phyloP scores from a whole-genome alignment of 1,140 invertebrate genomes.

The Goniozus legneri region DNA sequence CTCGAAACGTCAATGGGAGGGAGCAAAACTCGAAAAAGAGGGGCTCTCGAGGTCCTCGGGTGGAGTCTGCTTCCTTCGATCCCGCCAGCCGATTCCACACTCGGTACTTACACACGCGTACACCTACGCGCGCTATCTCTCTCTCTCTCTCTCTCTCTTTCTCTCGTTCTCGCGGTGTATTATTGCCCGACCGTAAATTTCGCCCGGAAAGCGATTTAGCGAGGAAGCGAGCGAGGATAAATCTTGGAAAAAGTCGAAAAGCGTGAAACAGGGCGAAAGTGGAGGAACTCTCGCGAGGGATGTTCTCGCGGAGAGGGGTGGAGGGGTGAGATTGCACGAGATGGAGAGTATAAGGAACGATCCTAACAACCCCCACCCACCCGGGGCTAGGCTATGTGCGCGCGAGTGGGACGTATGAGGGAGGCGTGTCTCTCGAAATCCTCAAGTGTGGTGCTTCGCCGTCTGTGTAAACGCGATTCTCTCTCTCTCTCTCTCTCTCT shows the following conservation, averaged over 20 bases:
- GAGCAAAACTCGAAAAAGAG: no score
- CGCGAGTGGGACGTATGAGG: neutral
- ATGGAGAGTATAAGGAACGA: no score
- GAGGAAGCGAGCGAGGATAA: constrained; percentile 51
- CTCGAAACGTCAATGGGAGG: no score
- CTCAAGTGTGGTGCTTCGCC: no score
- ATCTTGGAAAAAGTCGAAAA: constrained; percentile 55
- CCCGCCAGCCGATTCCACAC: no score
- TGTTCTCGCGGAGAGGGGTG: neutral
- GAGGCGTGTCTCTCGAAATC: no score
- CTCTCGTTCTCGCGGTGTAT: constrained; percentile 16
- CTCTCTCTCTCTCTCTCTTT: no score
- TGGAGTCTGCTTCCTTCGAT: neutral
- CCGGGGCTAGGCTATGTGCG: no score
- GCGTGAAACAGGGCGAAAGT: constrained; percentile 55
- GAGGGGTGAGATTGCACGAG: neutral
- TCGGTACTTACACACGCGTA: no score
- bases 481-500: neutral
- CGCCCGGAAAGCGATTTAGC: constrained; percentile 53
- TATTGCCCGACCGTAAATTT: constrained; percentile 52
- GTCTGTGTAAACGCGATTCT: neutral
- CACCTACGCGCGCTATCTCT: no score
- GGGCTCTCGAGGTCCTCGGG: no score
- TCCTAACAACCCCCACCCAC: no score
- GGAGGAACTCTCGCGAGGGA: neutral